A percentile compares a stretch with the other conserved stretches of the same genome.
Evolutionary conservation across 1,140 invertebrate genomes (phyloP).

Genomic region (Lineus longissimus): DNA sequence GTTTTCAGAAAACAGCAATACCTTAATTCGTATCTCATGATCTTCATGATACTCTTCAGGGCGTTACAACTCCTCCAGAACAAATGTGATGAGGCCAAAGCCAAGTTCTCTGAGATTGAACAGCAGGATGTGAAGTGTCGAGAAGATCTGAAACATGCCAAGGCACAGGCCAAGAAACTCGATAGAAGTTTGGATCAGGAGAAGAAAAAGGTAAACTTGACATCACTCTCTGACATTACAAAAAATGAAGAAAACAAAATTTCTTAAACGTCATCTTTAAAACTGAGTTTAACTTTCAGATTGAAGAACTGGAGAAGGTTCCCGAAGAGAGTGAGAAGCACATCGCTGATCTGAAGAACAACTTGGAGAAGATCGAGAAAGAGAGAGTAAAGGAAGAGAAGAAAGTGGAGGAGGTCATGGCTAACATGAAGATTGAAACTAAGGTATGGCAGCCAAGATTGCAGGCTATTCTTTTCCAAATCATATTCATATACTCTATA

Average conservation of each 20-base stretch:
- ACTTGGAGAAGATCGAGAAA: conserved; percentile 52
- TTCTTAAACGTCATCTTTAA: not conserved
- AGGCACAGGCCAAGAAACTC: conserved; percentile 48
- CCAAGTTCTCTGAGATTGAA: conserved; percentile 52
- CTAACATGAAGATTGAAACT: conserved; percentile 48
- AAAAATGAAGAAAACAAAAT: not conserved
- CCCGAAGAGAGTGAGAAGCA: conserved; percentile 69
- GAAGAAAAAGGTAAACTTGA: conserved; percentile 44
- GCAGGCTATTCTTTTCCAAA: too few species aligned
- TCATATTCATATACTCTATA: too few species aligned
- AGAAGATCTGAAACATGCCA: conserved; percentile 54
- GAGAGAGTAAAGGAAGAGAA: conserved; percentile 53
- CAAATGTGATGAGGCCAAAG: conserved; percentile 47
- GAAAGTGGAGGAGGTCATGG: conserved; percentile 48
- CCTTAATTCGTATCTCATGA: too few species aligned
- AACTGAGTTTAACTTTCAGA: conserved; percentile 26
- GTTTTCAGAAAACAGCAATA: too few species aligned
- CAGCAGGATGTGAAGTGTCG: conserved; percentile 50
- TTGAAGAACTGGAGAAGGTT: conserved; percentile 57
- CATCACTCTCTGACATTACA: not conserved
- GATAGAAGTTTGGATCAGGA: conserved; percentile 48
- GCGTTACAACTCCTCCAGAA: conserved; percentile 20
- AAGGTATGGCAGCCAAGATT: conserved; percentile 27
- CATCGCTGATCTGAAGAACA: conserved; percentile 67
- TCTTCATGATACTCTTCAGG: too few species aligned